Percentiles rank a stretch among this genome's conserved stretches.
Evolutionary conservation across 2,113 vertebrate genomes (phyloP).

Genomic region (Catharus fuscescens): DNA sequence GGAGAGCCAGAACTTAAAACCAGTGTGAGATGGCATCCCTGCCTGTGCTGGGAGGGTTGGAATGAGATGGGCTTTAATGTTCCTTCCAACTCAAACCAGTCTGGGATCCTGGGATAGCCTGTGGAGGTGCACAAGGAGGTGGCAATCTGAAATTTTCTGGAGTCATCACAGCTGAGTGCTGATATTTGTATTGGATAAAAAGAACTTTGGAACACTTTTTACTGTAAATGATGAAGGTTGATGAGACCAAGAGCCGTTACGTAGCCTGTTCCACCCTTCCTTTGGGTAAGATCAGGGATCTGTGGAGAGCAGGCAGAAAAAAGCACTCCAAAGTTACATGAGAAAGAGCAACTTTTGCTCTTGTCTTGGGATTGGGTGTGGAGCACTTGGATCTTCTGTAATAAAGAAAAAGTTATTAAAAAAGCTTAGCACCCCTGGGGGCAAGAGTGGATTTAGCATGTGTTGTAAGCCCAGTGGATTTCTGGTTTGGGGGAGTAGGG

Average conservation of each 20-base stretch:
- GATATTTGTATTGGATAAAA: background rate
- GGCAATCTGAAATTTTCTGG: background rate
- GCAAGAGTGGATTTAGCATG: background rate
- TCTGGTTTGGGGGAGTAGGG: background rate
- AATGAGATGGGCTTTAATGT: background rate
- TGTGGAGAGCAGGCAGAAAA: background rate
- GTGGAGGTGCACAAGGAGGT: background rate
- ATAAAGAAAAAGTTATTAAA: background rate
- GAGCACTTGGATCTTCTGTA: background rate
- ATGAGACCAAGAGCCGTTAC: background rate
- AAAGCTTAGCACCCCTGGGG: no score
- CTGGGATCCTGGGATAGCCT: background rate
- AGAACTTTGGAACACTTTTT: background rate
- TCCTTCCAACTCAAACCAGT: background rate
- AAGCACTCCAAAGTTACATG: background rate
- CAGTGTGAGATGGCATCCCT: background rate
- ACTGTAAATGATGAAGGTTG: background rate
- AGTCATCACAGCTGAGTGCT: background rate
- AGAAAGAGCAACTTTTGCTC: background rate
- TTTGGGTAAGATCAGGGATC: background rate
- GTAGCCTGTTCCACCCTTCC: background rate
- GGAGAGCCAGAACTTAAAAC: background rate
- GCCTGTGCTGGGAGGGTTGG: background rate
- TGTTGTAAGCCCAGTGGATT: background rate
- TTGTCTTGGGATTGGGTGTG: background rate